Evolutionary conservation across 2,113 vertebrate genomes (phyloP).

Genomic region (Campylomormyrus tamandua): DNA sequence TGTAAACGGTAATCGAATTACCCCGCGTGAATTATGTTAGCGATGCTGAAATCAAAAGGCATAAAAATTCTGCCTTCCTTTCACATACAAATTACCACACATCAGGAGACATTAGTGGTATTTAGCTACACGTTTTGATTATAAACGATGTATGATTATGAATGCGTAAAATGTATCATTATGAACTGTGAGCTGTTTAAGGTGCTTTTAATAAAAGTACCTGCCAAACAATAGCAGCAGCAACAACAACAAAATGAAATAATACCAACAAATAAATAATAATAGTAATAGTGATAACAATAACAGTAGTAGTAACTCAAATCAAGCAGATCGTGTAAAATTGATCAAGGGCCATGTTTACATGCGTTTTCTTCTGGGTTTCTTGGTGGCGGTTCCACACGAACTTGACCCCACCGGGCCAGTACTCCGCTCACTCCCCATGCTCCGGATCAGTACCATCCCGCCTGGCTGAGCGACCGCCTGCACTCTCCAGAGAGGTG

Average conservation of each 20-base stretch:
- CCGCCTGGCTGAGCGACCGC: not conserved
- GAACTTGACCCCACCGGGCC: not conserved
- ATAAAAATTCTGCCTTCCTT: not conserved
- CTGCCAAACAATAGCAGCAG: not conserved
- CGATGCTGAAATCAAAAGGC: not conserved
- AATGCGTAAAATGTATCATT: not conserved
- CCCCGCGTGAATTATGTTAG: not conserved
- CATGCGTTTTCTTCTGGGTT: not conserved
- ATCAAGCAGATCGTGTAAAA: not conserved
- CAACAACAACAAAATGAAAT: not conserved
- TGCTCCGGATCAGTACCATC: not conserved
- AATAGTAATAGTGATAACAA: not conserved
- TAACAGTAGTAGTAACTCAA: not conserved
- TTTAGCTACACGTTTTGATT: constrained; percentile 1
- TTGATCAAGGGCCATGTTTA: no score
- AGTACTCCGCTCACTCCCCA: not conserved
- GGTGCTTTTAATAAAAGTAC: not conserved
- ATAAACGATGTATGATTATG: not conserved
- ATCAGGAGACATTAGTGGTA: not conserved
- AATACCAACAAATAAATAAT: not conserved
- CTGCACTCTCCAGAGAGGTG: not conserved
- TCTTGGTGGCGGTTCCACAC: not conserved
- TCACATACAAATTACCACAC: not conserved
- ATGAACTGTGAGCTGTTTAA: not conserved
- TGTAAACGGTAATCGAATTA: constrained; percentile 4